Evolutionary conservation across 2,888 invertebrate species (phyloP), one percentile per base, ranked within the genome.

Genomic region (Exephanes ischioxanthus): DNA sequence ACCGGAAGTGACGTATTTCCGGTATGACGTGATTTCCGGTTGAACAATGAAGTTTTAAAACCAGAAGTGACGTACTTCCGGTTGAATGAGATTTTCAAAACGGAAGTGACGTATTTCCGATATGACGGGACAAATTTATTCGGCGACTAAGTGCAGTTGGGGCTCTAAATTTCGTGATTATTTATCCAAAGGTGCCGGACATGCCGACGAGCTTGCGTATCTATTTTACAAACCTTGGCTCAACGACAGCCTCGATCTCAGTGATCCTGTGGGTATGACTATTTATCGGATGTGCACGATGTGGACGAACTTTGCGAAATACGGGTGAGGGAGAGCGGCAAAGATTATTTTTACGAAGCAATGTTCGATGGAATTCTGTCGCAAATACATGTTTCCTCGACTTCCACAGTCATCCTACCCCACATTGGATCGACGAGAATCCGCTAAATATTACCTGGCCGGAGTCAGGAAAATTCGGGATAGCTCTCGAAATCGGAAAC

Each of bases 371-470:
- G 22, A 53, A 22, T 61, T 61, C 51, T 61, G 22, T 4, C 37
- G 3, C 6, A 55, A 2, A 61, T 61, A 30, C 2, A n/a, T 16
- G 22, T 19, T 61, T 45, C 1, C 51, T 53, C 3, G 16, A 45
- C 16, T 51, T 61, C 3, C 66, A 30, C 66, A 90, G 91, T 33
- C 70, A 90, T 84, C 91, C 91, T 7, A 90, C 90, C 1, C 90
- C 90, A 3, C 22, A 77, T 6, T 76, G 80, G 6, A 45, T 37
- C 0, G 55, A 53, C 0, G 81, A 87, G 67, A 6, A 48, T 6
- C 7, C 86, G 3, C 33, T 87, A 33, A 58, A 78, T 6, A 22
- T 88, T 2, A 55, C 63, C 2, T 91, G 90, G 91, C 80, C 83
- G 0, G 26, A 71, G 22, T 89, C 90, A 0, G 84, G 80, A 5